Evolutionary conservation across 2,797 vertebrate species (phyloP).

Genomic region (Brachyrhaphis roseni): DNA sequence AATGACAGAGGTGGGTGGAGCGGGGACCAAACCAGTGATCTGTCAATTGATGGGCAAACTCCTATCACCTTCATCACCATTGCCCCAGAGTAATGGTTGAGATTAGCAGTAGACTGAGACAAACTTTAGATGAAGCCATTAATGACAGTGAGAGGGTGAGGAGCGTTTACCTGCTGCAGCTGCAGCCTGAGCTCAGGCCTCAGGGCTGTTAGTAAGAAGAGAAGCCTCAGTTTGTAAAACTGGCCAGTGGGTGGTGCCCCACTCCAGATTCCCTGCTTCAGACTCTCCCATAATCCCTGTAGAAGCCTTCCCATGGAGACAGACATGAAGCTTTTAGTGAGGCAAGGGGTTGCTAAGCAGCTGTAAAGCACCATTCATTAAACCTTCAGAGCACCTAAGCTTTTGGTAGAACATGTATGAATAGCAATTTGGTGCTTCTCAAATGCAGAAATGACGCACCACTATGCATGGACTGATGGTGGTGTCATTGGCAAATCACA

Average conservation of each 20-base stretch:
- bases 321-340: constrained; percentile 7
- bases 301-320: constrained; percentile 41
- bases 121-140: not conserved
- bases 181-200: constrained; percentile 75
- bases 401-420: not conserved
- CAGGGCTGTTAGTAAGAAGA: constrained; percentile 80
- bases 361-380: not conserved
- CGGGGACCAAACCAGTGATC: too few species aligned
- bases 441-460: too few species aligned
- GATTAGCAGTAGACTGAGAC: not conserved
- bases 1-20: too few species aligned
- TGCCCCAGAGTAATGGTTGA: not conserved
- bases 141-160: too few species aligned
- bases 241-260: constrained; percentile 41
- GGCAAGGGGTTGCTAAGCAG: constrained; percentile 8
- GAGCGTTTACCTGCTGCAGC: constrained; percentile 60
- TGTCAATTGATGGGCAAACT: too few species aligned
- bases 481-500: too few species aligned
- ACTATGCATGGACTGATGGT: too few species aligned
- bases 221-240: constrained; percentile 79
- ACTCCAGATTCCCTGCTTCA: constrained; percentile 47
- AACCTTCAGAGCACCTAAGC: not conserved
- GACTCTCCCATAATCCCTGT: constrained; percentile 47
- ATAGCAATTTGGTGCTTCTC: not conserved
- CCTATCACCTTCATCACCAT: too few species aligned